A percentile compares a stretch with the other conserved stretches of the same genome.
Conservation (phyloP, 2,797 vertebrate genomes). For the Poeciliopsis presidionis region DNA sequence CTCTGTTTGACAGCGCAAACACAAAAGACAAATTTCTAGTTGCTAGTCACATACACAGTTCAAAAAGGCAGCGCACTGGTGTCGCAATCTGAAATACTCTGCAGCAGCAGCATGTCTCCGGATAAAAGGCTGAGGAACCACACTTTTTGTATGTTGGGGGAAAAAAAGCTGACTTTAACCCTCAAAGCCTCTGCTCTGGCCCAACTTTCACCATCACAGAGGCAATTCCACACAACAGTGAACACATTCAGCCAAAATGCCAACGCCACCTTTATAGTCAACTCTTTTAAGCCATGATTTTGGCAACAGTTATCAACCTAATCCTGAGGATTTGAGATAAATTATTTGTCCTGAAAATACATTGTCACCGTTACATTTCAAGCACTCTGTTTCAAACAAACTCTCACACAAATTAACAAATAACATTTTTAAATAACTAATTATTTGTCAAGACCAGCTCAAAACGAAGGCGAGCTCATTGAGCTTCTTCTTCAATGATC, state of each 20-base stretch:
- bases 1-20: constrained; percentile 37
- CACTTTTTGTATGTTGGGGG: constrained; percentile 17
- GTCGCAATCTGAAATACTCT: background rate
- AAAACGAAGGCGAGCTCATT: too few species aligned
- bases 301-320: constrained; percentile 40
- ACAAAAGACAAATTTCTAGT: constrained; percentile 48
- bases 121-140: constrained; percentile 8
- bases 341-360: constrained; percentile 41
- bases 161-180: constrained; percentile 51
- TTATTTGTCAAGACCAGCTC: constrained; percentile 13
- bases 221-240: constrained; percentile 46
- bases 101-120: constrained; percentile 2
- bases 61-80: constrained; percentile 32
- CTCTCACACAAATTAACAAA: constrained; percentile 24
- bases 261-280: constrained; percentile 15
- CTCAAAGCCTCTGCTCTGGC: constrained; percentile 52
- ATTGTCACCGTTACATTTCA: background rate
- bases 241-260: constrained; percentile 30
- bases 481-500: constrained; percentile 8
- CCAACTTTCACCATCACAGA: constrained; percentile 36
- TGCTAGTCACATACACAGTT: constrained; percentile 44
- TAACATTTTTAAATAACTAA: constrained; percentile 12
- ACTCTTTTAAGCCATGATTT: constrained; percentile 28
- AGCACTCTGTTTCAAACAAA: constrained; percentile 33
- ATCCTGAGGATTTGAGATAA: constrained; percentile 20